Evolutionary conservation across 2,113 vertebrate species (phyloP).

Genomic region (Oryzias curvinotus): DNA sequence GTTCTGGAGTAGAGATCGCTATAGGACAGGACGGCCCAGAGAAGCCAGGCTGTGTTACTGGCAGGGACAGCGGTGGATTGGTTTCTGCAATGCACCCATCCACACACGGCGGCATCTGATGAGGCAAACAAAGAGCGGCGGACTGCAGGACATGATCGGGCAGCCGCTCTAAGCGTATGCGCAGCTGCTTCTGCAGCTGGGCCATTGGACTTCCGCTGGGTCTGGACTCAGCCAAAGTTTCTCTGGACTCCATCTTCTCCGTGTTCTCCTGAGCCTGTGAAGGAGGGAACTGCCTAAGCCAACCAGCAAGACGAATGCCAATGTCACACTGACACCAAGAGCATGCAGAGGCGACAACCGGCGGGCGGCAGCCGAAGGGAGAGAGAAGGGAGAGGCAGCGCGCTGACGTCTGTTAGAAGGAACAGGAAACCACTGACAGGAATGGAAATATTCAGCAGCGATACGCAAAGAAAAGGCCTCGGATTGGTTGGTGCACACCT

Average conservation of each 20-base stretch:
- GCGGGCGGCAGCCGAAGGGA: conserved; percentile 47
- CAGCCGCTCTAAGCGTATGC: conserved; percentile 69
- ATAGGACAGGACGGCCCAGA: conserved; percentile 18
- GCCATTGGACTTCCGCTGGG: conserved; percentile 50
- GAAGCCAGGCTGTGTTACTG: conserved; percentile 24
- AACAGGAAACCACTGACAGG: no score
- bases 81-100: conserved; percentile 18
- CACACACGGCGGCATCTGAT: conserved; percentile 20
- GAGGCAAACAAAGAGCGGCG: conserved; percentile 21
- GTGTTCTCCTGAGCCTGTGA: conserved; percentile 65
- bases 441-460: no score
- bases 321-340: conserved; percentile 58
- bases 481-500: no score
- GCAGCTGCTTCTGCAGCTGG: conserved; percentile 60
- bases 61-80: conserved; percentile 13
- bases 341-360: conserved; percentile 64
- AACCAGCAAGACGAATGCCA: conserved; percentile 70
- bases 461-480: no score
- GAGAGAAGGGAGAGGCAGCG: conserved; percentile 21
- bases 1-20: conserved; percentile 14
- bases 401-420: no score
- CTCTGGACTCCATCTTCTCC: conserved; percentile 54
- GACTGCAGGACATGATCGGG: conserved; percentile 67
- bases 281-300: conserved; percentile 78
- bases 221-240: conserved; percentile 52